Percentiles rank a stretch among this genome's conserved stretches.
phyloP scores from a whole-genome alignment of 2,888 invertebrate species.

The Apamea epomidion region DNA sequence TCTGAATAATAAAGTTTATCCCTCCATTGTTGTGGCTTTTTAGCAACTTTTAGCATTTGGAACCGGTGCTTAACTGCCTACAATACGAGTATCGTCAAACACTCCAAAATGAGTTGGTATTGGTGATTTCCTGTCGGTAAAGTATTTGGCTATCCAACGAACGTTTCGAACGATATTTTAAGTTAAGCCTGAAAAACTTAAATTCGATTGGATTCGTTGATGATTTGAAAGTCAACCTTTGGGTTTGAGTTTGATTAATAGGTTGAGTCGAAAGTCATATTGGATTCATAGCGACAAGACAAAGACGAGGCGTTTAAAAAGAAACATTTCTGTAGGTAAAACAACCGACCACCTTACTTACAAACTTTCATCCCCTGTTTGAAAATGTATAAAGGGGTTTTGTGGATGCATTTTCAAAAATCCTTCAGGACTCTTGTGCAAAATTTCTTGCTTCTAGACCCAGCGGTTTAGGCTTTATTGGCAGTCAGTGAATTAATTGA shows the following conservation, averaged over 20 bases:
- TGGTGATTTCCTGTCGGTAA: conserved; percentile 16
- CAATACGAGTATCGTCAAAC: conserved; percentile 14
- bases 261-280: background rate
- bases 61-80: conserved; percentile 3
- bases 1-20: conserved; percentile 30
- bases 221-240: background rate
- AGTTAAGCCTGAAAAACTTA: background rate
- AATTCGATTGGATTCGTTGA: background rate
- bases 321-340: background rate
- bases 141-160: background rate
- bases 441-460: too few relatives aligned
- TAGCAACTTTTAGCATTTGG: conserved; percentile 39
- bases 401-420: background rate
- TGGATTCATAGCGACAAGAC: background rate
- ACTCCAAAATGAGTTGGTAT: background rate
- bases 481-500: too few relatives aligned
- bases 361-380: background rate
- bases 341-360: background rate
- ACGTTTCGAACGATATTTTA: background rate
- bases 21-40: conserved; percentile 39
- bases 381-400: background rate
- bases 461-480: background rate
- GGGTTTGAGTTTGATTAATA: background rate
- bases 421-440: background rate
- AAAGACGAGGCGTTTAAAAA: background rate